Evolutionary conservation across 1,140 invertebrate genomes (phyloP).

Genomic region (Oedothorax gibbosus): DNA sequence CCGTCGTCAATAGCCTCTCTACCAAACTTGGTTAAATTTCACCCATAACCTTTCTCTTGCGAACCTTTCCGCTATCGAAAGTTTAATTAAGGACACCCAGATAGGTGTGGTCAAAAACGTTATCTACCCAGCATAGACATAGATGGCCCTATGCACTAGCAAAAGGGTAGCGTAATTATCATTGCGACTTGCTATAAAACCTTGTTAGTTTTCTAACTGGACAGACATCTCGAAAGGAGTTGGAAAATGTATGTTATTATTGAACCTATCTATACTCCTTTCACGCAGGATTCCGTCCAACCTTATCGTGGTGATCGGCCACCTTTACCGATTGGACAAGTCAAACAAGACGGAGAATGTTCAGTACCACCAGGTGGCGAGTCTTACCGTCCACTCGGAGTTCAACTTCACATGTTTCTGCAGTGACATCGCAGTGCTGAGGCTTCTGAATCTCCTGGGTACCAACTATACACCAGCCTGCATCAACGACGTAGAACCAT

Average conservation of each 20-base stretch:
- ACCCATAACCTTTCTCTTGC: too few relatives aligned
- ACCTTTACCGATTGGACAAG: neutral
- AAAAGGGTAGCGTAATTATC: neutral
- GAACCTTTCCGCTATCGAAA: too few relatives aligned
- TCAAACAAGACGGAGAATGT: neutral
- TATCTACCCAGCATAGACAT: neutral
- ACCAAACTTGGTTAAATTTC: too few relatives aligned
- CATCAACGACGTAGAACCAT: conserved; percentile 10
- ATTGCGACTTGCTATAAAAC: neutral
- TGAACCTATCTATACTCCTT: neutral
- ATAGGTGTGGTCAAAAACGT: neutral
- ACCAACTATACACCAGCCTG: conserved; percentile 9
- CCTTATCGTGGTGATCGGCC: neutral
- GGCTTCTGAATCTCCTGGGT: conserved; percentile 15
- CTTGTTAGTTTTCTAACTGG: neutral
- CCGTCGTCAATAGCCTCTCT: too few relatives aligned
- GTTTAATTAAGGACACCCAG: neutral
- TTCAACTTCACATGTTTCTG: conserved; percentile 49
- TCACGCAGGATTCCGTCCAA: neutral
- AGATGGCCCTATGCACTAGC: neutral
- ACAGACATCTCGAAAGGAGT: neutral
- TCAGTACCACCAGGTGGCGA: neutral
- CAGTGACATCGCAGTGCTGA: conserved; percentile 63
- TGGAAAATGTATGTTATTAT: neutral
- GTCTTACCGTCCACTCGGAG: conserved; percentile 49